A percentile compares a stretch with the other conserved stretches of the same genome.
Conservation (phyloP, 2,113 vertebrate genomes). For the Pluvianellus socialis region DNA sequence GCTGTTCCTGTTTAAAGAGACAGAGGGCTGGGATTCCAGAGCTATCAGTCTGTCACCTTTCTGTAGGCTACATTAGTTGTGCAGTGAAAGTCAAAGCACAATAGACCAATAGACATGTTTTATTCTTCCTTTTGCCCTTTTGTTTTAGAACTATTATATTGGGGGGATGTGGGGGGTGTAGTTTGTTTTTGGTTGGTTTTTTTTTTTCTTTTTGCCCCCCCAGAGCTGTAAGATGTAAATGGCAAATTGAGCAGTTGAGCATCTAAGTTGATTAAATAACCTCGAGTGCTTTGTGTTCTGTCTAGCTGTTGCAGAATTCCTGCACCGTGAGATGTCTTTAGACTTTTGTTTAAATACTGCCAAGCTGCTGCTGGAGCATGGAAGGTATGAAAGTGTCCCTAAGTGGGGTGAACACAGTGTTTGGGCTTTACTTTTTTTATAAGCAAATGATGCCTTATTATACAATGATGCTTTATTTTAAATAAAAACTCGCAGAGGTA, state of each 20-base stretch:
- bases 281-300: neutral
- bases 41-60: neutral
- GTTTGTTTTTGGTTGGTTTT: neutral
- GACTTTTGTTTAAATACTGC: constrained; percentile 81
- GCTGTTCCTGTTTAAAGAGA: neutral
- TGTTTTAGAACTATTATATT: neutral
- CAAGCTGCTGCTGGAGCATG: constrained; percentile 82
- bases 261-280: neutral
- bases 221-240: neutral
- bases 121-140: neutral
- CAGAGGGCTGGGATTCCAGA: neutral
- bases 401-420: neutral
- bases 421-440: neutral
- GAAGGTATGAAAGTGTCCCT: constrained; percentile 77
- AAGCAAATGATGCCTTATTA: neutral
- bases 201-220: neutral
- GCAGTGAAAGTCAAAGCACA: neutral
- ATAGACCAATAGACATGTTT: neutral
- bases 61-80: neutral
- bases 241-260: neutral
- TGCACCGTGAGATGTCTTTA: constrained; percentile 75
- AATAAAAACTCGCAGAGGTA: neutral
- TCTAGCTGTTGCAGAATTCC: constrained; percentile 81
- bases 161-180: too few species aligned
- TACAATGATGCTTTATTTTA: neutral